These are phyloP conservation scores for Parnassius orleans DNA, from an alignment of 2,888 invertebrate genomes.

Conservation along the genomic window DNA sequence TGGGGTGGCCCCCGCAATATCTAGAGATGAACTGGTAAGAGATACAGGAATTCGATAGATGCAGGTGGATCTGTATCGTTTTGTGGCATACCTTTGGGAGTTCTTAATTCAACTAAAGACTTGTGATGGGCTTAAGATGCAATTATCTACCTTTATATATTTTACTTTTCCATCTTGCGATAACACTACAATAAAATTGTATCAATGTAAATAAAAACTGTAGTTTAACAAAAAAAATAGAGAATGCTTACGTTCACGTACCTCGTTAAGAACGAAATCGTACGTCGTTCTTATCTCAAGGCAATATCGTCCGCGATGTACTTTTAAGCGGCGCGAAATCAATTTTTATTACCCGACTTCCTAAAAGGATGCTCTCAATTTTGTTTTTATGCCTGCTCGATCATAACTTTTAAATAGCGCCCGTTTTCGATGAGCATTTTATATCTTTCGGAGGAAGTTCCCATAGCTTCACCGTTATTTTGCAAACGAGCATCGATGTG, in stretches of 20 bases:
- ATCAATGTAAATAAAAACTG: no score
- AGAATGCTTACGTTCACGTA: neutral
- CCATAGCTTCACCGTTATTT: constrained; percentile 20
- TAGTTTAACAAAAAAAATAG: neutral
- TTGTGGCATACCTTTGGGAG: no score
- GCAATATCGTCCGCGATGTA: constrained; percentile 5
- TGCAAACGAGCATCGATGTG: neutral
- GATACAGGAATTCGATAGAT: no score
- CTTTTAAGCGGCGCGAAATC: constrained; percentile 26
- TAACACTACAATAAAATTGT: no score
- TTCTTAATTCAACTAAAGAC: no score
- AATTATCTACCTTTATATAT: no score
- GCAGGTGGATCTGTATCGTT: no score
- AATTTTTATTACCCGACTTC: constrained; percentile 31
- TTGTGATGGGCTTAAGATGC: no score
- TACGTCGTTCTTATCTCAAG: constrained; percentile 2
- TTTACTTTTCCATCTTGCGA: no score
- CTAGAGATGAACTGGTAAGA: no score
- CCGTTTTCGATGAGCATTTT: constrained; percentile 35
- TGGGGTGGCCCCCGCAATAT: no score
- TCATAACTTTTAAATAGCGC: constrained; percentile 37
- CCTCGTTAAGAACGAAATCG: neutral
- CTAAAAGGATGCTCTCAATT: constrained; percentile 31
- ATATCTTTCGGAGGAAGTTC: constrained; percentile 32
- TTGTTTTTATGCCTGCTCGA: constrained; percentile 29